Percentiles rank a stretch among this genome's conserved stretches.
These are phyloP conservation scores for Hemibagrus wyckioides DNA, from an alignment of 2,113 vertebrate species.

Conservation along the genomic window DNA sequence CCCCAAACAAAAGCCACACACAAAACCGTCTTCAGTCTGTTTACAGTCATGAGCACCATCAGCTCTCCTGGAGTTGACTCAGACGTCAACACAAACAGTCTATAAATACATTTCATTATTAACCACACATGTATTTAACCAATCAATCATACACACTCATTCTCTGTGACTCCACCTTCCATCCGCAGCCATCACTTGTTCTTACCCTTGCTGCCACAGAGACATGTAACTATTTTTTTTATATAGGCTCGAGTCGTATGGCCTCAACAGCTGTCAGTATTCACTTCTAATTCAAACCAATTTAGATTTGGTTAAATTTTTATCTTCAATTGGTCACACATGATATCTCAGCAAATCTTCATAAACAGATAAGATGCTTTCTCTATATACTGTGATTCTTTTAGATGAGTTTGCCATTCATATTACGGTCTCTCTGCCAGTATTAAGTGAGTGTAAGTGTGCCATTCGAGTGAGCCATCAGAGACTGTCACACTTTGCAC, in stretches of 20 bases:
- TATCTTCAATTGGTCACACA: background rate
- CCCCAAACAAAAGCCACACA: background rate
- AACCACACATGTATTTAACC: background rate
- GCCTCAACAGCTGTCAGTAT: background rate
- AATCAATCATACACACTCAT: background rate
- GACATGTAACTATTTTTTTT: background rate
- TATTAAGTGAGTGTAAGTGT: constrained; percentile 49
- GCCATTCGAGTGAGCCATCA: constrained; percentile 43
- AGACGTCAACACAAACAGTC: too few species aligned
- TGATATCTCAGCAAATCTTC: background rate
- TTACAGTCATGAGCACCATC: background rate
- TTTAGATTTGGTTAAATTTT: background rate
- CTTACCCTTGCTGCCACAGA: background rate
- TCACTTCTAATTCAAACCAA: background rate
- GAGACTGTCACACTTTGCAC: constrained; percentile 49
- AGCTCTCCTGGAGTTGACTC: background rate
- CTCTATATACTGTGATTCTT: background rate
- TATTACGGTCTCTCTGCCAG: background rate
- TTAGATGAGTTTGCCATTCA: background rate
- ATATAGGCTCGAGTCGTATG: too few species aligned
- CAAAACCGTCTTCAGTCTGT: background rate
- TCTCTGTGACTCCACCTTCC: background rate
- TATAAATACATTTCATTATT: background rate
- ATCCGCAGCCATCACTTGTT: background rate
- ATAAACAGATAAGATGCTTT: background rate